Base-by-base conservation (phyloP, 1,140 invertebrate species). In the Gonatopus flavifemur region DNA sequence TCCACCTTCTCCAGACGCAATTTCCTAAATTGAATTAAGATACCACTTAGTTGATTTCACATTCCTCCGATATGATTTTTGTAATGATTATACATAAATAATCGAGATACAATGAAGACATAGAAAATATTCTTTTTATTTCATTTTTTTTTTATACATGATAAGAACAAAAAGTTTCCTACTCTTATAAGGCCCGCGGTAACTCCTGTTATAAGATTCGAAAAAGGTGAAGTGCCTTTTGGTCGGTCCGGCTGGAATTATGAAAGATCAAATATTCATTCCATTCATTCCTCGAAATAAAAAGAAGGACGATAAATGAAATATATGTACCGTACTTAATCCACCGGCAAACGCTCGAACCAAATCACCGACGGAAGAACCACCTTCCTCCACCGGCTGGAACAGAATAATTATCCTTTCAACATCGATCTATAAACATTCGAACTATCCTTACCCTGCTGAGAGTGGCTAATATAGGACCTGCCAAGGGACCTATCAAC, bases 131-230 rank as follows among this genome's bases (percentile, higher is more conserved):
- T n/a, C n/a, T n/a, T n/a, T 31, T 1, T 31, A 6, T 12, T 31
- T 31, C 1, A 9, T 46, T 21, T 40, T 44, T 22, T 40, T 30
- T 16, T 4, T 18, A 36, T 18, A 13, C 3, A 16, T 32, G 4
- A 1, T 33, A 1, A 33, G 7, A 3, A 31, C 13, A 16, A 35
- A 33, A 16, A 0, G 19, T 32, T 52, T 63, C 72, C 1, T 69
- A 77, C 74, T 66, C 53, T 68, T 33, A 72, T 72, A 0, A 76
- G 59, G 22, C 51, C 52, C 30, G 75, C 57, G 10, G 73, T 42
- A 13, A 76, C 44, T 56, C 64, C 55, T 6, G 74, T 59, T 13
- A 72, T 25, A n/a, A 77, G 30, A 3, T 31, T 58, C 7, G 74
- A 59, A 0, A 77, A 51, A 20, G 62, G 55, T 8, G 74, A 59